phyloP scores from a whole-genome alignment of 1,140 invertebrate species.

The Caenorhabditis inopinata region DNA sequence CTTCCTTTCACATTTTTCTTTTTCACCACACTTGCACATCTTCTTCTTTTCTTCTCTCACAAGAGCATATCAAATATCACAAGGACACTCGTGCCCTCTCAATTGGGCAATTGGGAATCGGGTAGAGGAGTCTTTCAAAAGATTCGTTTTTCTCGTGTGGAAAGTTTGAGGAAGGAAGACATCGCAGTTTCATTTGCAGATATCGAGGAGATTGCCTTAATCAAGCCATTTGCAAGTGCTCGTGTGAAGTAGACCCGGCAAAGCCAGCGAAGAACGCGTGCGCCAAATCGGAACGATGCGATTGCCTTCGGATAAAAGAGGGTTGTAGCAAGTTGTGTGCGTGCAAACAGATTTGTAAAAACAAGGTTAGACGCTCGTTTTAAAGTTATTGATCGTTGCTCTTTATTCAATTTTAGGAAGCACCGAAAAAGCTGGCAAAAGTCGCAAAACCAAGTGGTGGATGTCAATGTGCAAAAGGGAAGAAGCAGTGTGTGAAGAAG shows the following conservation, averaged over 20 bases:
- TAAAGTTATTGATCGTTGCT: neutral
- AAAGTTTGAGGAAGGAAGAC: no score
- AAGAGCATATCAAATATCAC: slow-evolving; percentile 32
- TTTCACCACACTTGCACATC: neutral
- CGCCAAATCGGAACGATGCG: slow-evolving; percentile 62
- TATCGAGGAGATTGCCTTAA: slow-evolving; percentile 66
- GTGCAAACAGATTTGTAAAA: slow-evolving; percentile 66
- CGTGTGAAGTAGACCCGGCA: slow-evolving; percentile 66
- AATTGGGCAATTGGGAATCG: slow-evolving; percentile 20
- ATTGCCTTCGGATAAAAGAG: slow-evolving; percentile 66
- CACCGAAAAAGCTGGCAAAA: slow-evolving; percentile 60
- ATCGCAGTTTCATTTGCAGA: slow-evolving; percentile 45
- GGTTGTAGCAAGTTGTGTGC: slow-evolving; percentile 65
- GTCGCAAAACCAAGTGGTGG: slow-evolving; percentile 60
- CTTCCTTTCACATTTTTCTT: neutral
- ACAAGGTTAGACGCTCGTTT: slow-evolving; percentile 45
- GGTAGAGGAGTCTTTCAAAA: neutral
- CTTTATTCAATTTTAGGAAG: slow-evolving; percentile 53
- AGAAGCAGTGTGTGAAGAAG: slow-evolving; percentile 66
- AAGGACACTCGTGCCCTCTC: neutral
- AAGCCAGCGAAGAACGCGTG: slow-evolving; percentile 66
- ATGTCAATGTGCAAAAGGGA: slow-evolving; percentile 64
- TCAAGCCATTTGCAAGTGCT: slow-evolving; percentile 66
- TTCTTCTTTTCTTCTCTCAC: neutral
- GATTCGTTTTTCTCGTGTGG: neutral